Base-by-base conservation (phyloP, 23 tunicate genomes). In the Pegea sp. region DNA sequence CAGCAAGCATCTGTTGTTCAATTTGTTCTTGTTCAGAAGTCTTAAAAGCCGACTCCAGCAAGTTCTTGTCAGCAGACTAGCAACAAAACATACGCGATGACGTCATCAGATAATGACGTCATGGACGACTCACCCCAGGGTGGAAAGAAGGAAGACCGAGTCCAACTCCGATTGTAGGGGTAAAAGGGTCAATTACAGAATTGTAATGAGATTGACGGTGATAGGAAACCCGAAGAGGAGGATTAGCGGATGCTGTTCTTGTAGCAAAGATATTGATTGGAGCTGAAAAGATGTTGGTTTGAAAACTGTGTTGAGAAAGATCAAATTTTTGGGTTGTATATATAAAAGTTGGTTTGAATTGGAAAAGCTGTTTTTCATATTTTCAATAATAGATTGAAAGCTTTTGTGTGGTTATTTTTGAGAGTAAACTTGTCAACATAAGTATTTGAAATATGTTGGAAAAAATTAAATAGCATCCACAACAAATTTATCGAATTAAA, bases 201-300 rank as follows among this genome's bases (percentile, higher is more conserved):
- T 87, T 87, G 65, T 87, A 87, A 58, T 87, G 97, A 13, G 77
- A 63, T 27, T 76, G 65, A 13, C 64, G 54, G 53, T 87, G 97
- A 49, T 76, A 87, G 54, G 88, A 75, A 6, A 87, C 78, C 30
- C 97, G 29, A 3, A 87, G 76, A 5, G 97, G 97, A 31, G 62
- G 69, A 31, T 87, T 75, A 8, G 66, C 73, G n/a, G 87, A 42
- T n/a, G 48, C 22, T 27, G 76, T 54, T 3, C 76, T 68, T 4
- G 73, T 49, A 49, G 76, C 78, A 52, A 87, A 87, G 3, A 77
- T 87, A 49, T 87, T 75, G 64, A 75, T 87, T 0, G 97, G 87
- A 30, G 69, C 86, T 64, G 42, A 28, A 58, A 63, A n/a, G n/a
- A n/a, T n/a, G n/a, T n/a, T n/a, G n/a, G n/a, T n/a, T n/a, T n/a